Conservation (phyloP, 1,140 invertebrate species). For the Trachymyrmex septentrionalis region DNA sequence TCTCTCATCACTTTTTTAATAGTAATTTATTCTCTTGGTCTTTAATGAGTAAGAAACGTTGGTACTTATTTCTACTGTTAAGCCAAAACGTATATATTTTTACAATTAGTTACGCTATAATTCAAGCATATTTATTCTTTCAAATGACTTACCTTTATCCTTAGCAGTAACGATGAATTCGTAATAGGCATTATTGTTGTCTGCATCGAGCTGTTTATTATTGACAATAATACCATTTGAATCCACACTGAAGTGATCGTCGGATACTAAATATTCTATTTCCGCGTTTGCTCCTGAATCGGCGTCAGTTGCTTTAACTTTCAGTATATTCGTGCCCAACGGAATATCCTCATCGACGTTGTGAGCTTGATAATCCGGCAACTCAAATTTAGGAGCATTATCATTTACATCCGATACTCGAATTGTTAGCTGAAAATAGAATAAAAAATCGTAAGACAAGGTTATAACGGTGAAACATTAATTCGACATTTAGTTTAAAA, state of each 20-base stretch:
- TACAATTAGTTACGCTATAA: background rate
- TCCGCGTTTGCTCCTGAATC: constrained; percentile 97
- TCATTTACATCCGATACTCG: constrained; percentile 98
- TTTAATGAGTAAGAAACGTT: no score
- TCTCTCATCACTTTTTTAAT: no score
- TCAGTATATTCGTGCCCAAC: constrained; percentile 95
- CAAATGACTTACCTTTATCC: constrained; percentile 90
- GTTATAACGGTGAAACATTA: background rate
- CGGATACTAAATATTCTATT: constrained; percentile 96
- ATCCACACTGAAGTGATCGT: constrained; percentile 97
- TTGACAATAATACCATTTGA: constrained; percentile 96
- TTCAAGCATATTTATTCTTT: background rate
- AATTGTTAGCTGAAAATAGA: constrained; percentile 91
- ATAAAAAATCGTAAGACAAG: background rate
- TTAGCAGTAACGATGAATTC: constrained; percentile 97
- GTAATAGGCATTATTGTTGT: constrained; percentile 98
- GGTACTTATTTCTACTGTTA: no score
- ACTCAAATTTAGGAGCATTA: constrained; percentile 97
- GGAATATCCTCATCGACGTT: constrained; percentile 98
- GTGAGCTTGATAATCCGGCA: constrained; percentile 98
- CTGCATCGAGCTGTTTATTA: constrained; percentile 97
- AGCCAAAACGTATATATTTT: background rate
- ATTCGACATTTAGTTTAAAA: background rate
- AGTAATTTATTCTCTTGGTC: no score
- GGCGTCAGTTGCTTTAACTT: constrained; percentile 96